Conservation (phyloP, 1,140 invertebrate species). For the Helicoverpa armigera region DNA sequence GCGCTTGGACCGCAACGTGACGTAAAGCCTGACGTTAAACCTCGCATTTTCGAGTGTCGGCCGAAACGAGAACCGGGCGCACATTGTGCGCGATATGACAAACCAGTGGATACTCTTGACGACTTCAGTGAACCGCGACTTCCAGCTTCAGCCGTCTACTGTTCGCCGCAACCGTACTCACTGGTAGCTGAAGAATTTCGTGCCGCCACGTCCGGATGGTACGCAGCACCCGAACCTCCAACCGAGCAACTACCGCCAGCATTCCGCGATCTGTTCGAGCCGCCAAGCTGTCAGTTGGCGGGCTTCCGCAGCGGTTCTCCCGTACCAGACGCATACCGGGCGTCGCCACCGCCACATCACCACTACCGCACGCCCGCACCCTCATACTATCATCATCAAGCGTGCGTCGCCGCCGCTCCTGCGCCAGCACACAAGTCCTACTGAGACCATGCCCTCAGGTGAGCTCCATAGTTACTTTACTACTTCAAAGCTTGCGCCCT, state of each 20-base stretch:
- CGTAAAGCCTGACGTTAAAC: constrained; percentile 86
- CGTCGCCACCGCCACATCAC: constrained; percentile 80
- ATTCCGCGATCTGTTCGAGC: constrained; percentile 80
- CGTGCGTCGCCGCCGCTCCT: constrained; percentile 81
- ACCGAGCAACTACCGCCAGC: constrained; percentile 82
- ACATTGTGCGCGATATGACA: constrained; percentile 86
- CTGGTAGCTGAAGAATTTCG: constrained; percentile 84
- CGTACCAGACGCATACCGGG: constrained; percentile 83
- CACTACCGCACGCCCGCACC: constrained; percentile 83
- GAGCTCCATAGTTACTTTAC: constrained; percentile 54
- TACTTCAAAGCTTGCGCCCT: constrained; percentile 59
- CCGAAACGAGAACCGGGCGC: constrained; percentile 89
- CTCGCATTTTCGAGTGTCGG: constrained; percentile 87
- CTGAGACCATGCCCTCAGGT: constrained; percentile 79
- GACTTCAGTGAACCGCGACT: constrained; percentile 84
- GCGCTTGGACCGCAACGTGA: constrained; percentile 83
- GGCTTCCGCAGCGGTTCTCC: constrained; percentile 87
- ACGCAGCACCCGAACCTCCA: constrained; percentile 87
- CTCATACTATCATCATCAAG: constrained; percentile 87
- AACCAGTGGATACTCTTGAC: constrained; percentile 80
- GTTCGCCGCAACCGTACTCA: constrained; percentile 86
- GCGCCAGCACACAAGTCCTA: constrained; percentile 82
- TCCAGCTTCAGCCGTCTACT: constrained; percentile 84
- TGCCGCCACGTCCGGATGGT: constrained; percentile 87
- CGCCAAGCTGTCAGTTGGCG: constrained; percentile 87